These are phyloP conservation scores for Drosophila borealis DNA, from an alignment of 2,888 invertebrate species.

Conservation along the genomic window DNA sequence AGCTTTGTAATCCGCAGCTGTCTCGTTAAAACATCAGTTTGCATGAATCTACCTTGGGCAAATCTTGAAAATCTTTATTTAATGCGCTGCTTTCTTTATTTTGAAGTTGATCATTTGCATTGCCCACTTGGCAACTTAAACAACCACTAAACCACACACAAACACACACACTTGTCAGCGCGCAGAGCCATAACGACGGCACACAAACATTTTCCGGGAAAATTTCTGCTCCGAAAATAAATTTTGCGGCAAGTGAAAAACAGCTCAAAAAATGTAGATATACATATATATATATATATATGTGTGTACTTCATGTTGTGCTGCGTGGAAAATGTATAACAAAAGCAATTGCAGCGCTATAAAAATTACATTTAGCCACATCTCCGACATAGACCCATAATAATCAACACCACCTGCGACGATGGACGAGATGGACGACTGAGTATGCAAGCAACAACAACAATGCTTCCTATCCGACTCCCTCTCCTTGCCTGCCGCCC, in stretches of 20 bases:
- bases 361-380: slow-evolving; percentile 68
- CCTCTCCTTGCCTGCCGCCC: not conserved
- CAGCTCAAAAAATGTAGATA: not conserved
- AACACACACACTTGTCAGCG: slow-evolving; percentile 37
- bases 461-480: slow-evolving; percentile 22
- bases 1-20: slow-evolving; percentile 38
- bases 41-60: slow-evolving; percentile 11
- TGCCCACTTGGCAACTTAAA: slow-evolving; percentile 53
- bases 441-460: slow-evolving; percentile 23
- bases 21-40: slow-evolving; percentile 39
- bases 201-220: slow-evolving; percentile 16
- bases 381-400: slow-evolving; percentile 54
- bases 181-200: slow-evolving; percentile 37
- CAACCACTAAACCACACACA: slow-evolving; percentile 48
- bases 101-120: slow-evolving; percentile 40
- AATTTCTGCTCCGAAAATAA: slow-evolving; percentile 11
- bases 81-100: slow-evolving; percentile 51
- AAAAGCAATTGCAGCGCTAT: slow-evolving; percentile 76
- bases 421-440: slow-evolving; percentile 13
- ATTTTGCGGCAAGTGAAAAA: slow-evolving; percentile 15
- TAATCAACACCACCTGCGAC: slow-evolving; percentile 72
- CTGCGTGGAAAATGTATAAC: slow-evolving; percentile 62
- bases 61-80: slow-evolving; percentile 48
- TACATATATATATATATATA: too few relatives aligned
- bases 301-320: slow-evolving; percentile 48